Evolutionary conservation across 2,797 vertebrate species (phyloP).

Genomic region (Sternotherus odoratus): DNA sequence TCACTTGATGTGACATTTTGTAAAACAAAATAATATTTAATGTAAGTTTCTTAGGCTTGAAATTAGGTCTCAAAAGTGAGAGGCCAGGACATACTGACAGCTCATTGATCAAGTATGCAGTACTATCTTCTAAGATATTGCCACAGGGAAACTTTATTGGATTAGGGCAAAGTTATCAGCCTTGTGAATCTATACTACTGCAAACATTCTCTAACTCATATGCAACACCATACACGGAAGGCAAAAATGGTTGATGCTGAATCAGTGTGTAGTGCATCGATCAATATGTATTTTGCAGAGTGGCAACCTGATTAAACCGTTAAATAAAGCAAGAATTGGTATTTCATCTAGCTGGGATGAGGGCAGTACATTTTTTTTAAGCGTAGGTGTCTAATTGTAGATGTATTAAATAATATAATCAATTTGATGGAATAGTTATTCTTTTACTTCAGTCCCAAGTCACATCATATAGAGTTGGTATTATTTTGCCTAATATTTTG

Average conservation of each 20-base stretch:
- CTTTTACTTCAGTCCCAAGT: constrained; percentile 8
- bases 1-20: background rate
- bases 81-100: background rate
- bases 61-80: background rate
- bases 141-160: background rate
- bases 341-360: constrained; percentile 3
- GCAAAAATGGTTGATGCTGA: background rate
- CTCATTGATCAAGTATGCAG: background rate
- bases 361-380: background rate
- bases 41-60: background rate
- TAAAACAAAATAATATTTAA: background rate
- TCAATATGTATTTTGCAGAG: background rate
- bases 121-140: background rate
- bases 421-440: constrained; percentile 13
- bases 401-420: background rate
- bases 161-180: background rate
- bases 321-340: background rate
- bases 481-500: too few relatives aligned
- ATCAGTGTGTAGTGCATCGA: background rate
- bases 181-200: background rate
- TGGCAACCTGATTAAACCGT: background rate
- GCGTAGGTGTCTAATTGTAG: background rate
- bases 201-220: accelerated
- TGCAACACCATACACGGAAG: background rate
- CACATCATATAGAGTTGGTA: background rate